A percentile compares a stretch with the other conserved stretches of the same genome.
These are phyloP conservation scores for Babylonia areolata DNA, from an alignment of 1,140 invertebrate species.

Conservation along the genomic window DNA sequence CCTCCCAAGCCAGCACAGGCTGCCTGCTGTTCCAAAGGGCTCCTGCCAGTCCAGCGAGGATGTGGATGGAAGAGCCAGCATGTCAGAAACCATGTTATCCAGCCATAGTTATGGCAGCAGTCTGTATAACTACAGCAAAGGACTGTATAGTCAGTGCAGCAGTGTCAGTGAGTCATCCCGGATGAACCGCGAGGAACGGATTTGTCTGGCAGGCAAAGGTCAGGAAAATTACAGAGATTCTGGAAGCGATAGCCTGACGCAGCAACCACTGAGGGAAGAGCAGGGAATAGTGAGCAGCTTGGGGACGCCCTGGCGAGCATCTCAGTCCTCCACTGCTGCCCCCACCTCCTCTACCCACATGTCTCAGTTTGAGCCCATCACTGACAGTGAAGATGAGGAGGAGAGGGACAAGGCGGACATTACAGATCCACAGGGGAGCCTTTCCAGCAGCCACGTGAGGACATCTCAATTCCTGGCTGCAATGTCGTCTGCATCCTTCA, in stretches of 20 bases:
- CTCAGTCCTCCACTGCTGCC: background rate
- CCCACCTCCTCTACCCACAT: background rate
- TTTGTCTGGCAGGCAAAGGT: background rate
- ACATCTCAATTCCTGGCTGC: background rate
- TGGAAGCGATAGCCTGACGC: background rate
- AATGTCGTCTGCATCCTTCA: background rate
- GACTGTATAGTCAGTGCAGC: background rate
- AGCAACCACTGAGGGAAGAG: background rate
- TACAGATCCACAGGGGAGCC: too few species aligned
- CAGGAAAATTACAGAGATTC: background rate
- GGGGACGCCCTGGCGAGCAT: constrained; percentile 23
- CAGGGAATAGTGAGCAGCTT: constrained; percentile 17
- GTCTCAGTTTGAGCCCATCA: constrained; percentile 36
- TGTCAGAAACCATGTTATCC: background rate
- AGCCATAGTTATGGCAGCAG: background rate
- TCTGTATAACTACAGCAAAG: background rate
- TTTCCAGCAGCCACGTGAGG: background rate
- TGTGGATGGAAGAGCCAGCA: background rate
- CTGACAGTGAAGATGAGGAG: constrained; percentile 32
- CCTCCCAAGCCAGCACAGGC: background rate
- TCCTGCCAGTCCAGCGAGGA: background rate
- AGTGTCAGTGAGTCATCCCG: background rate
- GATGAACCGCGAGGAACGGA: background rate
- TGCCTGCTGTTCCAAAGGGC: background rate
- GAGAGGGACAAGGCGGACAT: background rate